Evolutionary conservation across 2,888 invertebrate species (phyloP).

Genomic region (Syrista parreyssii): DNA sequence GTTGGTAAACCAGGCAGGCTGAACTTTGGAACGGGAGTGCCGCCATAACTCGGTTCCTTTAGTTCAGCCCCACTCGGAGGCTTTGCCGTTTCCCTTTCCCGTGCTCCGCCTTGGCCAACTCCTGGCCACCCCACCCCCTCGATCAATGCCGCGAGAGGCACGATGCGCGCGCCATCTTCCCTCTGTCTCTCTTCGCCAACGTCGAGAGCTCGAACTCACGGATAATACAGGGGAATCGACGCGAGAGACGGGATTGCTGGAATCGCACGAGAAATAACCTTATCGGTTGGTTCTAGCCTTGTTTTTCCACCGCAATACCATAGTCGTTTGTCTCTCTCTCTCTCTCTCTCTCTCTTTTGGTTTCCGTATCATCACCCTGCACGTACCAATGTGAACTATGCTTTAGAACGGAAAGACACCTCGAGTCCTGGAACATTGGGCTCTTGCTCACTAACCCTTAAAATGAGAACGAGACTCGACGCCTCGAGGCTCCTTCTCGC

Average conservation of each 20-base stretch:
- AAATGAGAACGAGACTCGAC: background rate
- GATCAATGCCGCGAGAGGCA: constrained; percentile 62
- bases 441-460: background rate
- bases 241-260: background rate
- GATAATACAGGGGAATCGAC: constrained; percentile 1
- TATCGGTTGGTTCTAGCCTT: background rate
- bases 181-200: constrained; percentile 18
- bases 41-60: background rate
- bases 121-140: constrained; percentile 49
- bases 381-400: background rate
- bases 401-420: background rate
- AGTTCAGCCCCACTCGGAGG: background rate
- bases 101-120: constrained; percentile 34
- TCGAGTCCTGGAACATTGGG: background rate
- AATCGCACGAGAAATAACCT: background rate
- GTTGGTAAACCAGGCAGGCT: background rate
- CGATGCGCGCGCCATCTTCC: constrained; percentile 60
- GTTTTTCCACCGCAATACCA: background rate
- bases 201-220: background rate
- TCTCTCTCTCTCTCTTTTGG: constrained; percentile 12
- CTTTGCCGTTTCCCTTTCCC: constrained; percentile 5
- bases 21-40: background rate
- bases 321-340: background rate
- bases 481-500: background rate
- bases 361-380: background rate